A percentile compares a stretch with the other conserved stretches of the same genome.
Evolutionary conservation across 2,797 vertebrate species (phyloP).

Genomic region (Pelodytes ibericus): DNA sequence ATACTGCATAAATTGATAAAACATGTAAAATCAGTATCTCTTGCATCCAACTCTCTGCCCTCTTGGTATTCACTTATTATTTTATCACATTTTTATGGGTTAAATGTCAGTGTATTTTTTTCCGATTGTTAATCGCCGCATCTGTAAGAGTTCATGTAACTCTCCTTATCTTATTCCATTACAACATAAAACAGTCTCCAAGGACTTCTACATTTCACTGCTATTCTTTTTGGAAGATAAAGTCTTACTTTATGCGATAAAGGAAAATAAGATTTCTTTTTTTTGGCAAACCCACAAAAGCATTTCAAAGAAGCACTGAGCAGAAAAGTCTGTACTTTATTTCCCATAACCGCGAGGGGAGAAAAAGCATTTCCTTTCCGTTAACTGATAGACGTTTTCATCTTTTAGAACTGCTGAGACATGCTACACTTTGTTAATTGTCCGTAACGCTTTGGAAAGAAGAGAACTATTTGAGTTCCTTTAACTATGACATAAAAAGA

Average conservation of each 20-base stretch:
- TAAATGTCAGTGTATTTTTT: constrained; percentile 30
- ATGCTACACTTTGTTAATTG: constrained; percentile 18
- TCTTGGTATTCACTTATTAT: constrained; percentile 15
- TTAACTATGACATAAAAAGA: background rate
- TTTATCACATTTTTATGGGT: constrained; percentile 28
- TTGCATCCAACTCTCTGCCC: constrained; percentile 4
- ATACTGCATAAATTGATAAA: too few species aligned
- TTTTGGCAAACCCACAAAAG: constrained; percentile 38
- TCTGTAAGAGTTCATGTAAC: constrained; percentile 45
- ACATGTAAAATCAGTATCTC: too few species aligned
- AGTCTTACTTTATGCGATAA: constrained; percentile 39
- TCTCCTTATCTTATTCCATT: constrained; percentile 44
- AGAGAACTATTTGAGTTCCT: background rate
- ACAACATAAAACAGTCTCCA: constrained; percentile 24
- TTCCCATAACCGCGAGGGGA: constrained; percentile 29
- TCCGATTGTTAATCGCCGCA: constrained; percentile 30
- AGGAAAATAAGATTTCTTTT: constrained; percentile 45
- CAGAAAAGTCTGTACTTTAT: constrained; percentile 44
- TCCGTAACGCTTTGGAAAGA: background rate
- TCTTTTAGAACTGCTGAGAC: constrained; percentile 14
- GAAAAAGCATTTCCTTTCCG: constrained; percentile 43
- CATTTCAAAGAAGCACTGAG: constrained; percentile 24
- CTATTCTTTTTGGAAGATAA: constrained; percentile 37
- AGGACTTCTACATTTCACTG: constrained; percentile 36
- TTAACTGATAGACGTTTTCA: constrained; percentile 43